A percentile compares a stretch with the other conserved stretches of the same genome.
Conservation (phyloP, 2,113 vertebrate genomes). For the Lepidothrix coronata region DNA sequence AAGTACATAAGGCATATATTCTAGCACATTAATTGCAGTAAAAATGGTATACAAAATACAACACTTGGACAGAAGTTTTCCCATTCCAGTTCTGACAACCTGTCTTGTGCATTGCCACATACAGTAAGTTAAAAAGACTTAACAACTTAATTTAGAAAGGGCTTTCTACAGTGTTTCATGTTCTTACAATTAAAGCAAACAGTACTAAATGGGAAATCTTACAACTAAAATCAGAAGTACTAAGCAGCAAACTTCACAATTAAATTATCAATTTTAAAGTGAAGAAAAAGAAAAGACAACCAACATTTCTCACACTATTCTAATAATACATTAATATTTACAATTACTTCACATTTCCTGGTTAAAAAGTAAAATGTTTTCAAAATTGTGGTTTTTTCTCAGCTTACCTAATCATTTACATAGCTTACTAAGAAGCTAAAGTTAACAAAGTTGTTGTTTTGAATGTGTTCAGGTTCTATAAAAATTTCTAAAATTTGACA, state of each 20-base stretch:
- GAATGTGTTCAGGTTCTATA: background rate
- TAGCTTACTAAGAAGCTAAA: background rate
- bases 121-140: background rate
- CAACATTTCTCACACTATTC: background rate
- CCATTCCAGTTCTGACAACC: background rate
- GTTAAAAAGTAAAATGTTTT: background rate
- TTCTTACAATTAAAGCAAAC: background rate
- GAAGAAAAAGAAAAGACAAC: background rate
- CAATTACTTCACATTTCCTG: background rate
- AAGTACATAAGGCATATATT: background rate
- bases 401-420: background rate
- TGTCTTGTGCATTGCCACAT: background rate
- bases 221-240: background rate
- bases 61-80: background rate
- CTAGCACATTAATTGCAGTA: background rate
- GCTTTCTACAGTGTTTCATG: background rate
- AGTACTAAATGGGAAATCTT: background rate
- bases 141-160: background rate
- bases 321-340: background rate
- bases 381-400: background rate
- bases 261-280: background rate
- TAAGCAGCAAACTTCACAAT: background rate
- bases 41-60: rapidly evolving
- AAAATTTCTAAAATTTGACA: background rate
- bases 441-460: background rate